phyloP scores from a whole-genome alignment of 1,140 invertebrate genomes.

The Drosophila sulfurigaster region DNA sequence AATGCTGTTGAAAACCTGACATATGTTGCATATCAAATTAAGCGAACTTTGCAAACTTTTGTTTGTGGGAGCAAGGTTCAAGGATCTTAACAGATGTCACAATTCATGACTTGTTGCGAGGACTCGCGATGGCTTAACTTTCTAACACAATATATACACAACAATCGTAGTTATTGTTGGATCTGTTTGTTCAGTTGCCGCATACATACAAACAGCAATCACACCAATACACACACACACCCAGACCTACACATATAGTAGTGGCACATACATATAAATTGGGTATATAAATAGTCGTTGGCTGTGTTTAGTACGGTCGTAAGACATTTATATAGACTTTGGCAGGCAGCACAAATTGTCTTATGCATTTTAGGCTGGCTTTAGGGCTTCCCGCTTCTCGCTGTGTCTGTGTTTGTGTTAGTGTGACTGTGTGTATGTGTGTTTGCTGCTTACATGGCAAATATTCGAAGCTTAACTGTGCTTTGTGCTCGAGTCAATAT shows the following conservation, averaged over 20 bases:
- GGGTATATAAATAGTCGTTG: constrained; percentile 35
- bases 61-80: neutral
- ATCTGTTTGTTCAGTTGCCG: constrained; percentile 48
- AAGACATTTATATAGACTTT: constrained; percentile 53
- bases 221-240: neutral
- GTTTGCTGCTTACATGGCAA: constrained; percentile 59
- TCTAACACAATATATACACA: constrained; percentile 51
- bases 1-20: no score
- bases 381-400: constrained; percentile 25
- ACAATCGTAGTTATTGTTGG: constrained; percentile 53
- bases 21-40: neutral
- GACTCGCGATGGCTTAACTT: neutral
- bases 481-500: constrained; percentile 64
- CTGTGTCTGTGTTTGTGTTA: neutral
- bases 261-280: constrained; percentile 22
- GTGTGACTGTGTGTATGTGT: constrained; percentile 35
- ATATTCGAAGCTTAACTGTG: constrained; percentile 79
- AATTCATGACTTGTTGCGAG: constrained; percentile 5
- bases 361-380: constrained; percentile 67
- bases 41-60: neutral
- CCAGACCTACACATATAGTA: neutral
- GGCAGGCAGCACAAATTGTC: constrained; percentile 70
- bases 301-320: constrained; percentile 32
- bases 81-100: constrained; percentile 5
- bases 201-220: constrained; percentile 2